These are phyloP conservation scores for Phthorimaea operculella DNA, from an alignment of 1,140 invertebrate genomes.

Conservation along the genomic window DNA sequence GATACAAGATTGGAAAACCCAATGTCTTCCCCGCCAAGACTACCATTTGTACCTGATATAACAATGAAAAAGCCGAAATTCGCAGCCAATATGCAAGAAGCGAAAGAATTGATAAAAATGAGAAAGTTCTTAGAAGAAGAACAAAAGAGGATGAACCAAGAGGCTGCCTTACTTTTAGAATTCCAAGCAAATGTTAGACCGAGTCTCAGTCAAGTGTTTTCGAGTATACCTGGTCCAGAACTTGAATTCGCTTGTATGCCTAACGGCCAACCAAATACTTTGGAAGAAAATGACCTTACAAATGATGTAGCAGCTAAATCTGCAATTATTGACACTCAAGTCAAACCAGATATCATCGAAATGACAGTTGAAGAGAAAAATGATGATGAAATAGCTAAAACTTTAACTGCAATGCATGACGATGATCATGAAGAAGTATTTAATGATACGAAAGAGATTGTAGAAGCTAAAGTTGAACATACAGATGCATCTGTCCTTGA, in stretches of 20 bases:
- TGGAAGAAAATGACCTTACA: not conserved
- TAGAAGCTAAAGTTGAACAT: not conserved
- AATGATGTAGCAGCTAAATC: not conserved
- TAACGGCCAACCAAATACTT: conserved; percentile 14
- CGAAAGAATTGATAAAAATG: conserved; percentile 72
- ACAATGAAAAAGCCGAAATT: conserved; percentile 71
- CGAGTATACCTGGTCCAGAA: conserved; percentile 59
- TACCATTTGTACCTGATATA: conserved; percentile 47
- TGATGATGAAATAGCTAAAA: conserved; percentile 1
- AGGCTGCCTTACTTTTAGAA: conserved; percentile 58
- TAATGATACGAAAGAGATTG: not conserved
- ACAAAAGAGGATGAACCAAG: conserved; percentile 67
- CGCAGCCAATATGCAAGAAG: conserved; percentile 71
- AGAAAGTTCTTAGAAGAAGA: conserved; percentile 71
- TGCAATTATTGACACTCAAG: conserved; percentile 9
- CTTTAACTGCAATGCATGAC: not conserved
- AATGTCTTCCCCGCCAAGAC: conserved; percentile 31
- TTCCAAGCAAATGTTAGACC: conserved; percentile 62
- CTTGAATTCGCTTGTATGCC: conserved; percentile 56
- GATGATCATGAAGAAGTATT: not conserved
- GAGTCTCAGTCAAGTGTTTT: conserved; percentile 58
- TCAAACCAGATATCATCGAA: not conserved
- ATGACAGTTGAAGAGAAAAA: not conserved
- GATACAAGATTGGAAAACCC: conserved; percentile 51
- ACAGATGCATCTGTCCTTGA: not conserved